Evolutionary conservation across 2,888 invertebrate genomes (phyloP), one percentile per base, ranked within the genome.

Genomic region (Seladonia tumulorum): DNA sequence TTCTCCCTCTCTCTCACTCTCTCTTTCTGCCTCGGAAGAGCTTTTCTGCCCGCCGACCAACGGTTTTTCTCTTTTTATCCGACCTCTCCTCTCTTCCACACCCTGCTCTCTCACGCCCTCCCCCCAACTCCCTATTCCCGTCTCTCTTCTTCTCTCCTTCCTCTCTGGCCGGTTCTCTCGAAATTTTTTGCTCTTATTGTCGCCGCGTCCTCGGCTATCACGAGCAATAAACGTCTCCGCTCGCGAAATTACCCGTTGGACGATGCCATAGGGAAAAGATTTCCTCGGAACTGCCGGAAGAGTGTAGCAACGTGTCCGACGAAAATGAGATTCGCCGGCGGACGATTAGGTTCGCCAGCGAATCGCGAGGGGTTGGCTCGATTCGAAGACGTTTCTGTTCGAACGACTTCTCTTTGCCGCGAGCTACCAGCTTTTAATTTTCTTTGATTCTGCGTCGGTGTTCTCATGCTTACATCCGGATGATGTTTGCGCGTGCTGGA

Each of bases 181-280:
- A 70, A 70, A 70, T 79, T 82, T 83, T 76, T 80, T 81, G 39
- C 68, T 80, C 77, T 81, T 75, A 88, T 80, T 83, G 74, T 76
- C 84, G 79, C 79, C 71, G 74, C 82, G 79, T 84, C 71, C 90
- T 75, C 82, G 80, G 79, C 87, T 86, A 89, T 91, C 86, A 83
- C 80, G 86, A 82, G 85, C 87, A 91, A 90, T 90, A 90, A 90
- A 89, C 88, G 86, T 88, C 85, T 63, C 71, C 70, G 74, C 83
- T 85, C 82, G 79, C 71, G 85, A 81, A 90, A 90, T 89, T 90
- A 88, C 81, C 79, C 85, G 77, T 29, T 77, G 87, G 73, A 86
- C 84, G 82, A 83, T 63, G 75, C 83, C 83, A 81, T 60, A 71
- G 78, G 71, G 77, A 76, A 76, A 87, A 82, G 85, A 87, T 87